Conservation (phyloP, 2,797 vertebrate species). For the Nothura maculosa region DNA sequence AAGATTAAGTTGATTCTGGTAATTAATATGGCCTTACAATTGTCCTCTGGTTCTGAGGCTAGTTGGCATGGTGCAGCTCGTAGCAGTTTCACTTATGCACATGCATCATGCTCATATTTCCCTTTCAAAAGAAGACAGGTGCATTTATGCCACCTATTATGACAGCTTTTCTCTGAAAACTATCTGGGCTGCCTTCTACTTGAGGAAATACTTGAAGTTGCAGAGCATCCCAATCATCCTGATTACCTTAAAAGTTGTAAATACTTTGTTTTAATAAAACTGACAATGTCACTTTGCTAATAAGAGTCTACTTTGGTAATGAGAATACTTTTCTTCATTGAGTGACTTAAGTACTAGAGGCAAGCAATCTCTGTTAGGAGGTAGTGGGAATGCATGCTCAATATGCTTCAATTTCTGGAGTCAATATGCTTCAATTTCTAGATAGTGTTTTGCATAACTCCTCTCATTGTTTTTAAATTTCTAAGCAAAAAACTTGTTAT, state of each 20-base stretch:
- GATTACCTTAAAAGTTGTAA: constrained; percentile 18
- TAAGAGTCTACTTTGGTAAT: constrained; percentile 53
- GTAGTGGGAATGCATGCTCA: neutral
- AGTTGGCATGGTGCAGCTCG: neutral
- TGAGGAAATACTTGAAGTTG: neutral
- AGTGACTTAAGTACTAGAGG: constrained; percentile 15
- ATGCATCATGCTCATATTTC: neutral
- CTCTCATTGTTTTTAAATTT: neutral
- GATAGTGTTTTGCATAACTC: neutral
- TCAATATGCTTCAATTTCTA: neutral
- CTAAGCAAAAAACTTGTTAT: neutral
- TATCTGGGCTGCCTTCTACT: neutral
- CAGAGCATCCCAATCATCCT: neutral
- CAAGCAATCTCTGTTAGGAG: neutral
- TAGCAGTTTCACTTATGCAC: neutral
- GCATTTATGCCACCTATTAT: neutral
- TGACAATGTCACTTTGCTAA: neutral
- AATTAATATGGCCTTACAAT: neutral
- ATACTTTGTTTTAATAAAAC: constrained; percentile 56
- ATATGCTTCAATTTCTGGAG: neutral
- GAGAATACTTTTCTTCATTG: constrained; percentile 26
- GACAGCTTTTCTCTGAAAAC: neutral
- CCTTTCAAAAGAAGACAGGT: neutral
- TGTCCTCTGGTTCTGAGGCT: neutral
- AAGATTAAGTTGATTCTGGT: neutral